Conservation (phyloP, 2,888 invertebrate species). For the Prosopocoilus inquinatus region DNA sequence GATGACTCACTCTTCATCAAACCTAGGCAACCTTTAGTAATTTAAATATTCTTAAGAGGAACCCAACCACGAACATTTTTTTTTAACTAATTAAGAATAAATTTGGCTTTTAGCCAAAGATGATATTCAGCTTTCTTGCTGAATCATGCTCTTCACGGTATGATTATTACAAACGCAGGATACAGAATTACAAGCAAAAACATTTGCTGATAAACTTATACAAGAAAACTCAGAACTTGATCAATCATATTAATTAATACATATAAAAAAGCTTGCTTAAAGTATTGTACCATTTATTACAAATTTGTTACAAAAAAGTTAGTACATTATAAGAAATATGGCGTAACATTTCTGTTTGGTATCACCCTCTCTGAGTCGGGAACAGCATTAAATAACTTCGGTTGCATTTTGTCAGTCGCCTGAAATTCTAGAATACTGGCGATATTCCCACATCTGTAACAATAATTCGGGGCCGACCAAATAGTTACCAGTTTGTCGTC, state of each 20-base stretch:
- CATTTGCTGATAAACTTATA: background rate
- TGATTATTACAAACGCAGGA: no score
- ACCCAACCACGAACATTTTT: no score
- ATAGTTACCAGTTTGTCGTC: slow-evolving; percentile 95
- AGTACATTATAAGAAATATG: slow-evolving; percentile 84
- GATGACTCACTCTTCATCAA: no score
- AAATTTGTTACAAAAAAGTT: background rate
- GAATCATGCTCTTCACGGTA: no score
- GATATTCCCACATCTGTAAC: slow-evolving; percentile 98
- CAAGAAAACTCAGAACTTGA: no score
- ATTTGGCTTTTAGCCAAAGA: no score
- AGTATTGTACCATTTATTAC: background rate
- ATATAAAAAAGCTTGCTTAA: background rate
- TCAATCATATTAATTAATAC: background rate
- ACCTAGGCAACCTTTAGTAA: no score
- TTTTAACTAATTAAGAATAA: no score
- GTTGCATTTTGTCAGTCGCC: slow-evolving; percentile 70
- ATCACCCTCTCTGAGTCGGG: slow-evolving; percentile 92
- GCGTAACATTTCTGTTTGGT: slow-evolving; percentile 89
- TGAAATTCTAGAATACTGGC: slow-evolving; percentile 94
- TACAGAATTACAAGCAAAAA: no score
- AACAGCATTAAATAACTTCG: slow-evolving; percentile 93
- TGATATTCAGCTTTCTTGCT: no score
- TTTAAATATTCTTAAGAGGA: no score
- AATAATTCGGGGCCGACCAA: slow-evolving; percentile 99